These are phyloP conservation scores for Gandaritis pyraliata DNA, from an alignment of 2,888 invertebrate species.

Conservation along the genomic window DNA sequence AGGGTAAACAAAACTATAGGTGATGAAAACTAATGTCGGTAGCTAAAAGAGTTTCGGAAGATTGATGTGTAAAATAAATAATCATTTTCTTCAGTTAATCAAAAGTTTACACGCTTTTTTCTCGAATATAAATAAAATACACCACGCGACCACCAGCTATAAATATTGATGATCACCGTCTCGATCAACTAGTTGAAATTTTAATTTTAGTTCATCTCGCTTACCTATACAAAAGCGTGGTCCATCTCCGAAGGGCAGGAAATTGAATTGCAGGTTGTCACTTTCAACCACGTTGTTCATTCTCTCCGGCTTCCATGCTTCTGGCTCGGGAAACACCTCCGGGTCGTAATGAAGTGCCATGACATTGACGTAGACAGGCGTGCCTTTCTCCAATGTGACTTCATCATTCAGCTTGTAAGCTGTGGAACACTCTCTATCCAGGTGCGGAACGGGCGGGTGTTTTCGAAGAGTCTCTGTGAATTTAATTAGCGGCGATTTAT, in stretches of 20 bases:
- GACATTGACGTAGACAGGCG: slow-evolving; percentile 65
- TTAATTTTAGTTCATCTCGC: slow-evolving; percentile 1
- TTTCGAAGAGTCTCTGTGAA: slow-evolving; percentile 65
- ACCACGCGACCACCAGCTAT: background rate
- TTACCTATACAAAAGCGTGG: slow-evolving; percentile 65
- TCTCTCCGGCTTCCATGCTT: slow-evolving; percentile 65
- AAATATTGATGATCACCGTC: background rate
- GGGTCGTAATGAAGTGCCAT: slow-evolving; percentile 63
- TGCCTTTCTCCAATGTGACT: slow-evolving; percentile 58
- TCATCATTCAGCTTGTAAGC: slow-evolving; percentile 58
- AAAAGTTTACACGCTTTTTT: background rate
- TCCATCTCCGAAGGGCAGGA: slow-evolving; percentile 71
- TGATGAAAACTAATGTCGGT: slow-evolving; percentile 13
- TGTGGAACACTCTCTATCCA: slow-evolving; percentile 62
- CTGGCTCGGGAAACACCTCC: slow-evolving; percentile 59
- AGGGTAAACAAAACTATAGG: slow-evolving; percentile 21
- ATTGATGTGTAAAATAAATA: slow-evolving; percentile 1
- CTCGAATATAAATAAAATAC: no score
- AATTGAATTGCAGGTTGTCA: slow-evolving; percentile 62
- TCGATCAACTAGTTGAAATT: no score
- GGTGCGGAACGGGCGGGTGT: slow-evolving; percentile 57
- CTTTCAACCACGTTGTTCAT: slow-evolving; percentile 52
- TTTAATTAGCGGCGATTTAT: background rate
- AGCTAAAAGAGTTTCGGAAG: slow-evolving; percentile 1
- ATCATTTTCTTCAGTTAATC: background rate